A percentile compares a stretch with the other conserved stretches of the same genome.
phyloP scores from a whole-genome alignment of 2,797 vertebrate species.

The Chelmon rostratus region DNA sequence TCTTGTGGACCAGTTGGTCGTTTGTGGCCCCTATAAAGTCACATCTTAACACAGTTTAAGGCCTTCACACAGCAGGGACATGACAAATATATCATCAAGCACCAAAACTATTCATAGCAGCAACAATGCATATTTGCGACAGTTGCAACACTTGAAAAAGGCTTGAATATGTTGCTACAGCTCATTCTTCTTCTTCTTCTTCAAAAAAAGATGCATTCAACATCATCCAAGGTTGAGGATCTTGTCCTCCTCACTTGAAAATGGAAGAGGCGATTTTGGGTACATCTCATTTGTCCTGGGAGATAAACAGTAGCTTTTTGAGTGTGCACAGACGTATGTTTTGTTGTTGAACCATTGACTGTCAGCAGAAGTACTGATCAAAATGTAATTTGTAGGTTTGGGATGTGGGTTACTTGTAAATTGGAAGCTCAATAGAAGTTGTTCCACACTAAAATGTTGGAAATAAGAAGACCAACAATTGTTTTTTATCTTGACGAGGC shows the following conservation, averaged over 20 bases:
- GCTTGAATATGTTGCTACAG: no score
- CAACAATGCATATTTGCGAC: no score
- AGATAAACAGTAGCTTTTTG: conserved; percentile 1
- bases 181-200: conserved; percentile 11
- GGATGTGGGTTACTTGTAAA: background rate
- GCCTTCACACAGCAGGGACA: background rate
- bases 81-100: no score
- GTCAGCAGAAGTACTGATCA: background rate
- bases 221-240: no score
- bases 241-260: no score
- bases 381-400: background rate
- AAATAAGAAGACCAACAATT: no score
- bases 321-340: background rate
- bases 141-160: no score
- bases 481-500: background rate
- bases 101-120: no score
- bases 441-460: background rate
- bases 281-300: no score
- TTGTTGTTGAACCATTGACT: conserved; percentile 1
- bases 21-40: conserved; percentile 38
- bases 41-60: background rate
- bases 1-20: conserved; percentile 39
- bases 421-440: background rate
- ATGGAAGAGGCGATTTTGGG: no score
- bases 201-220: no score